Evolutionary conservation across 2,888 invertebrate species (phyloP).

Genomic region (Anodontia alba): DNA sequence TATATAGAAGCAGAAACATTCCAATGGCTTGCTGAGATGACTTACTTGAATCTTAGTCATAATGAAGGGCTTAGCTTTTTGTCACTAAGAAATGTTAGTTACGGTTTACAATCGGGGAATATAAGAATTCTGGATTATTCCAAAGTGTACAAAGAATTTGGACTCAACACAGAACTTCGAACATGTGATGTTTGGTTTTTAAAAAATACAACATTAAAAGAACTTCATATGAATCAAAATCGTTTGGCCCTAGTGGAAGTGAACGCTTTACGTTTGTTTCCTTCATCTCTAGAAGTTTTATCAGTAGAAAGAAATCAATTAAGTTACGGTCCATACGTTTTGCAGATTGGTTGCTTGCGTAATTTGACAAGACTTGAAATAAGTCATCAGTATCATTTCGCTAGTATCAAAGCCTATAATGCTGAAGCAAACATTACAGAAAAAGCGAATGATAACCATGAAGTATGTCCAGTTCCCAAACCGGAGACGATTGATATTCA

Average conservation of each 20-base stretch:
- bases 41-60: not conserved
- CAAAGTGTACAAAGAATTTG: not conserved
- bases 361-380: not conserved
- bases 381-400: not conserved
- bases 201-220: conserved; percentile 9
- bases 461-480: not conserved
- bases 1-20: not conserved
- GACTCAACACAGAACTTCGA: not conserved
- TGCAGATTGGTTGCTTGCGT: not conserved
- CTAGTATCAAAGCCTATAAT: not conserved
- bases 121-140: not conserved
- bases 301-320: not conserved
- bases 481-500: not conserved
- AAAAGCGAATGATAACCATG: not conserved
- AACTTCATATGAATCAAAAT: not conserved
- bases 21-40: not conserved
- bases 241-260: not conserved
- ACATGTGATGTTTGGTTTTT: conserved; percentile 11
- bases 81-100: not conserved
- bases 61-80: not conserved
- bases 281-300: not conserved
- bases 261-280: not conserved
- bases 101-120: not conserved
- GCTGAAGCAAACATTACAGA: not conserved
- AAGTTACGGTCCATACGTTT: conserved; percentile 1